Percentiles rank a stretch among this genome's conserved stretches.
Conservation (phyloP, 2,797 vertebrate species). For the Sus cebifrons region DNA sequence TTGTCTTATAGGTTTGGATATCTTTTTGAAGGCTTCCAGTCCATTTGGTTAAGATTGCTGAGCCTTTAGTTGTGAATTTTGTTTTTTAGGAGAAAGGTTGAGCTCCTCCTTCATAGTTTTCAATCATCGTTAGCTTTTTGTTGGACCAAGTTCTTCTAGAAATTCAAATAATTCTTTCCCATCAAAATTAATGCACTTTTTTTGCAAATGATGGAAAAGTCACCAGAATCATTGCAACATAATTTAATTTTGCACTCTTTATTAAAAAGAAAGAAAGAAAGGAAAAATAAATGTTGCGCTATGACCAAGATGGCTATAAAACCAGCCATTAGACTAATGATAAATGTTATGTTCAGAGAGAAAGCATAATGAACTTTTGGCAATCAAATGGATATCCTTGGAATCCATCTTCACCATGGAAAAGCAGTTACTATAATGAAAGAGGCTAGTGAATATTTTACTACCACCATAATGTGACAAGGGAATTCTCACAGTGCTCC, state of each 20-base stretch:
- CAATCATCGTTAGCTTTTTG: constrained; percentile 62
- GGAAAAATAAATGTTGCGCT: constrained; percentile 65
- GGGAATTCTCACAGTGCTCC: neutral
- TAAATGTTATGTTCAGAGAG: constrained; percentile 65
- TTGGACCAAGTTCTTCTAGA: constrained; percentile 59
- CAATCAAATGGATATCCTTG: neutral
- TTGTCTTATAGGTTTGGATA: too few relatives aligned
- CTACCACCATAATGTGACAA: neutral
- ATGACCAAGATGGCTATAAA: constrained; percentile 71
- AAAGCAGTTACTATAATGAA: neutral
- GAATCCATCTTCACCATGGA: neutral
- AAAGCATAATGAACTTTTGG: constrained; percentile 64
- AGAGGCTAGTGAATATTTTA: neutral
- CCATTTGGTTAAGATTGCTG: too few relatives aligned
- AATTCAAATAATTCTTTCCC: constrained; percentile 62
- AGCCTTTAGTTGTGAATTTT: too few relatives aligned
- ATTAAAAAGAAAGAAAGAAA: constrained; percentile 19
- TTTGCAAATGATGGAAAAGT: constrained; percentile 40
- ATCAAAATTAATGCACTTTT: constrained; percentile 70
- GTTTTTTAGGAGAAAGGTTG: too few relatives aligned
- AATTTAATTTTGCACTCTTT: constrained; percentile 63
- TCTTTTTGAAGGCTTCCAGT: too few relatives aligned
- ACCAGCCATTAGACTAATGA: constrained; percentile 69
- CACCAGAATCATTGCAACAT: constrained; percentile 45
- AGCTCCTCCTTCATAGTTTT: neutral